phyloP scores from a whole-genome alignment of 2,113 vertebrate species.

The Channa maculata region DNA sequence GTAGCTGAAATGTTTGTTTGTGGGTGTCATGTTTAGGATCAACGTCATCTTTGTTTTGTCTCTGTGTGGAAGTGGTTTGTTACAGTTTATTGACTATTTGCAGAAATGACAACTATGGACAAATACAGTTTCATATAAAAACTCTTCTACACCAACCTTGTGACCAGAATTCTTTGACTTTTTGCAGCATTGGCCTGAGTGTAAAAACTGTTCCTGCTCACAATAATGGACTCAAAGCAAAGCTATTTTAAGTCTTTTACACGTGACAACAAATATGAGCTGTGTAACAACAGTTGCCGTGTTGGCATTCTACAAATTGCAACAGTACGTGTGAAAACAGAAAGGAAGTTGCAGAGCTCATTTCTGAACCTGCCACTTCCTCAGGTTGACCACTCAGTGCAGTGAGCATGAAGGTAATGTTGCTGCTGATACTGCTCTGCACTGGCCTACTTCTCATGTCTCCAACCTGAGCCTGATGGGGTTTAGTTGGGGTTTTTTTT shows the following conservation, averaged over 20 bases:
- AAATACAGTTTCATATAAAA: slow-evolving; percentile 48
- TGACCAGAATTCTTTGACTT: background rate
- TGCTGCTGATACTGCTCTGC: slow-evolving; percentile 9
- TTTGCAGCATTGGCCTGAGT: background rate
- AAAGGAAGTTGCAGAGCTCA: slow-evolving; percentile 53
- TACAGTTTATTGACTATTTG: slow-evolving; percentile 1
- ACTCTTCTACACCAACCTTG: slow-evolving; percentile 15
- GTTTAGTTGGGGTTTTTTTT: too few relatives aligned
- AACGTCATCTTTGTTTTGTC: too few relatives aligned
- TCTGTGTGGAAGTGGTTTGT: background rate
- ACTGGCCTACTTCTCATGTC: slow-evolving; percentile 32
- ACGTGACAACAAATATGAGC: too few relatives aligned
- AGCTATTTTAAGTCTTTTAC: too few relatives aligned
- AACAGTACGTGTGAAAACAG: background rate
- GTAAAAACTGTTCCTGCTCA: too few relatives aligned
- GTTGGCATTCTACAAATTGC: background rate
- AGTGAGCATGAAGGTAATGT: slow-evolving; percentile 43
- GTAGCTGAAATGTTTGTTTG: background rate
- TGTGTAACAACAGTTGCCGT: background rate
- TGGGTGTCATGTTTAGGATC: too few relatives aligned
- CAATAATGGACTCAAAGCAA: too few relatives aligned
- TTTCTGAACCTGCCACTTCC: slow-evolving; percentile 42
- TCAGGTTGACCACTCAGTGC: slow-evolving; percentile 42
- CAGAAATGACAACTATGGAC: background rate
- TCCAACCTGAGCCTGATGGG: too few relatives aligned